These are phyloP conservation scores for Tiliacea citrago DNA, from an alignment of 2,888 invertebrate species.

Conservation along the genomic window DNA sequence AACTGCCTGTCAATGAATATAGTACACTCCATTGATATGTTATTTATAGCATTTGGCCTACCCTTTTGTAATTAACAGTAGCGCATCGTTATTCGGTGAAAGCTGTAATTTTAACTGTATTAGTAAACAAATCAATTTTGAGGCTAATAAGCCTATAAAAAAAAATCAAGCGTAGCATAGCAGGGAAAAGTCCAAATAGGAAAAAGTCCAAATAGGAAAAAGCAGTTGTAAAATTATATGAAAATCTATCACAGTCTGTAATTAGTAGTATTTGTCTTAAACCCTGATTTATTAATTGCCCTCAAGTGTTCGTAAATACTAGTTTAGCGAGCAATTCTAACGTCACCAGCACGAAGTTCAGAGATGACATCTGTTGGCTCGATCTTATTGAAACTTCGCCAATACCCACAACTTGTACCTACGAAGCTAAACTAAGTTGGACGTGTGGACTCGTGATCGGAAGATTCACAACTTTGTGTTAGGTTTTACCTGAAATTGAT, in stretches of 20 bases:
- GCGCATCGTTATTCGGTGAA: background rate
- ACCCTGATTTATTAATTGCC: conserved; percentile 31
- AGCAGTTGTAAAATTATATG: background rate
- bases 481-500: conserved; percentile 14
- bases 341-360: conserved; percentile 53
- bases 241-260: background rate
- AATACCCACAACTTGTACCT: conserved; percentile 45
- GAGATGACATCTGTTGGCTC: conserved; percentile 56
- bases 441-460: conserved; percentile 14
- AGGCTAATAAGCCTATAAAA: too few species aligned
- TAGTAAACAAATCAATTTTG: background rate
- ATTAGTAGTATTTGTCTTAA: conserved; percentile 10
- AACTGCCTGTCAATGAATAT: background rate
- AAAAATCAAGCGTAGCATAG: background rate
- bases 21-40: conserved; percentile 1
- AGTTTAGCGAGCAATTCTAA: conserved; percentile 42
- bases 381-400: conserved; percentile 50
- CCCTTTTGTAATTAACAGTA: background rate
- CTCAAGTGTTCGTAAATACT: conserved; percentile 36
- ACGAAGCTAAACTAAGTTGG: conserved; percentile 22
- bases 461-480: conserved; percentile 16
- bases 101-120: background rate
- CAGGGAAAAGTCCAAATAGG: background rate
- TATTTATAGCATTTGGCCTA: background rate
- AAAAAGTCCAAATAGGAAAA: too few species aligned